Conservation (phyloP, 2,888 invertebrate genomes). For the Pyrgus malvae region DNA sequence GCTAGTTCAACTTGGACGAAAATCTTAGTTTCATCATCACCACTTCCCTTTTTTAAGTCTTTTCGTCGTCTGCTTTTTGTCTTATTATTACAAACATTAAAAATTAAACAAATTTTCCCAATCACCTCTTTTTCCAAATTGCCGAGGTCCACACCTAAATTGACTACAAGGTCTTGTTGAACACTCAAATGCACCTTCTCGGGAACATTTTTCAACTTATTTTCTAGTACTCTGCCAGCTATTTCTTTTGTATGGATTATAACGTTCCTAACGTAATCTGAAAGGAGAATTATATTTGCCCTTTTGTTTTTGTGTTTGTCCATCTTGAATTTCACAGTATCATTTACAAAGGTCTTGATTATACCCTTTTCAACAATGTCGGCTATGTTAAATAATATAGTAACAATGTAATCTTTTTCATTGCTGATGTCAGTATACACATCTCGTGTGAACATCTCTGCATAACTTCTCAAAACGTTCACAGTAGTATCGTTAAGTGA, state of each 20-base stretch:
- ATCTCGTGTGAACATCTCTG: constrained; percentile 58
- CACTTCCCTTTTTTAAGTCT: constrained; percentile 26
- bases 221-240: constrained; percentile 2
- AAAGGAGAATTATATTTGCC: constrained; percentile 44
- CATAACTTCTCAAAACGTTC: constrained; percentile 52
- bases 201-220: background rate
- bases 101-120: constrained; percentile 48
- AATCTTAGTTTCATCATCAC: constrained; percentile 37
- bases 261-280: constrained; percentile 41
- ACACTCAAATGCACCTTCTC: constrained; percentile 1
- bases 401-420: constrained; percentile 42
- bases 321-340: constrained; percentile 42
- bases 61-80: constrained; percentile 2
- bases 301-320: constrained; percentile 41
- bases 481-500: constrained; percentile 52
- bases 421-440: constrained; percentile 41
- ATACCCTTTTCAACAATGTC: constrained; percentile 38
- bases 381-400: constrained; percentile 40
- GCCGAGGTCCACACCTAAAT: constrained; percentile 50
- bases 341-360: constrained; percentile 40
- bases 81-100: constrained; percentile 52
- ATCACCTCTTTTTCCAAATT: constrained; percentile 44
- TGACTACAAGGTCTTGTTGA: constrained; percentile 48
- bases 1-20: constrained; percentile 37
- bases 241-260: constrained; percentile 37